Percentiles rank a stretch among this genome's conserved stretches.
Conservation (phyloP, 2,797 vertebrate species). For the Champsocephalus esox region DNA sequence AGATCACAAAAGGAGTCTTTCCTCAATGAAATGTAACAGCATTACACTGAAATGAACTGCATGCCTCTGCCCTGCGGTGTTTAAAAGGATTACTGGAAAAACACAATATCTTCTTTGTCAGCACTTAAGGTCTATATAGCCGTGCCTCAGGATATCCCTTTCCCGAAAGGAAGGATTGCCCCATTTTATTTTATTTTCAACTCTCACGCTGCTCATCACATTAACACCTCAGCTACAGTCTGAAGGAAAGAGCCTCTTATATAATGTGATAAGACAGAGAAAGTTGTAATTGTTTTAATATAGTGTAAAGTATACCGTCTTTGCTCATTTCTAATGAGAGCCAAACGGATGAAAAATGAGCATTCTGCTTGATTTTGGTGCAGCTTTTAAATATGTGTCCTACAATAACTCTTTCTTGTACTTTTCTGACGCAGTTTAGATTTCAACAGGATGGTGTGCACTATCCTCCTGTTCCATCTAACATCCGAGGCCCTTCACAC, state of each 20-base stretch:
- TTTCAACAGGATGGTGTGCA: conserved; percentile 39
- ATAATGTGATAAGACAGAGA: conserved; percentile 71
- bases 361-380: conserved; percentile 14
- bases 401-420: conserved; percentile 16
- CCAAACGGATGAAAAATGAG: conserved; percentile 7
- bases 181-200: conserved; percentile 70
- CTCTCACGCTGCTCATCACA: conserved; percentile 77
- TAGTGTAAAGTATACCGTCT: conserved; percentile 19
- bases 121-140: conserved; percentile 88
- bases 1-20: conserved; percentile 64
- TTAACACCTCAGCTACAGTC: conserved; percentile 76
- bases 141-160: conserved; percentile 88
- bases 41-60: conserved; percentile 77
- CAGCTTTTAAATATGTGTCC: conserved; percentile 26
- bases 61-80: conserved; percentile 79
- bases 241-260: conserved; percentile 56
- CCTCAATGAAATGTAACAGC: conserved; percentile 69
- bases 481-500: conserved; percentile 65
- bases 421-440: conserved; percentile 26
- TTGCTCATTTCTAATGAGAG: conserved; percentile 7
- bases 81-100: conserved; percentile 86
- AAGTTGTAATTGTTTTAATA: conserved; percentile 62
- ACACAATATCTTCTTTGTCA: conserved; percentile 89
- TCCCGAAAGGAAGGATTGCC: conserved; percentile 86
- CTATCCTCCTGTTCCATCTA: conserved; percentile 67